Percentiles rank a stretch among this genome's conserved stretches.
phyloP scores from a whole-genome alignment of 2,888 invertebrate species.

The Acleris cristana region DNA sequence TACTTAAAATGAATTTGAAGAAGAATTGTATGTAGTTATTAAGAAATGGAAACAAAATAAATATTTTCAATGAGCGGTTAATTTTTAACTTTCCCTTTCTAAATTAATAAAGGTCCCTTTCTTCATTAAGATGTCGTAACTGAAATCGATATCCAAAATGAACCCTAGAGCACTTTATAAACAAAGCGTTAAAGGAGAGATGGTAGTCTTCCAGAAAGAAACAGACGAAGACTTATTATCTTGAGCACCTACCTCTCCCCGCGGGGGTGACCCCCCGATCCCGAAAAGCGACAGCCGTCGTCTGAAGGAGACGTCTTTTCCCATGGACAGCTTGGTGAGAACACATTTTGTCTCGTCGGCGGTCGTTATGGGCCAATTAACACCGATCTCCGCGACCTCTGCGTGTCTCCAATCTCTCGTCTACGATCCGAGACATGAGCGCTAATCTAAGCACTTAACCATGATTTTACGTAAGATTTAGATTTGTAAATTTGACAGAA shows the following conservation, averaged over 20 bases:
- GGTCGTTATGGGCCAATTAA: conserved; percentile 65
- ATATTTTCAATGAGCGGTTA: no score
- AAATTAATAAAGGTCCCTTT: no score
- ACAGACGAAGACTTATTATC: conserved; percentile 11
- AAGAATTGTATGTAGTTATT: no score
- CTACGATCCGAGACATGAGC: conserved; percentile 17
- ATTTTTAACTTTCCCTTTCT: no score
- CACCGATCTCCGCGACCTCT: conserved; percentile 64
- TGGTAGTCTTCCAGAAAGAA: no score
- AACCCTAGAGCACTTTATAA: no score
- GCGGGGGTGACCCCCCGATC: conserved; percentile 53
- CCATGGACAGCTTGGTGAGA: conserved; percentile 60
- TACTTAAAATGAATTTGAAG: no score
- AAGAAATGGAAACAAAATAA: no score
- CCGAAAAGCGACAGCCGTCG: conserved; percentile 65
- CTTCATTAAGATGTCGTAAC: no score
- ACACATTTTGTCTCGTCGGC: conserved; percentile 41
- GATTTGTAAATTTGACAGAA: not conserved
- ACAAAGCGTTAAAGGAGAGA: no score
- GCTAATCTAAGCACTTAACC: conserved; percentile 4
- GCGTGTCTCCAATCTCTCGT: conserved; percentile 45
- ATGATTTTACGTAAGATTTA: not conserved
- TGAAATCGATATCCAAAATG: no score
- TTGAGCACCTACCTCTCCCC: conserved; percentile 57
- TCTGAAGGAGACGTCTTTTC: conserved; percentile 61